Base-by-base conservation (phyloP, 2,888 invertebrate species). In the Pseudanteris insignis region DNA sequence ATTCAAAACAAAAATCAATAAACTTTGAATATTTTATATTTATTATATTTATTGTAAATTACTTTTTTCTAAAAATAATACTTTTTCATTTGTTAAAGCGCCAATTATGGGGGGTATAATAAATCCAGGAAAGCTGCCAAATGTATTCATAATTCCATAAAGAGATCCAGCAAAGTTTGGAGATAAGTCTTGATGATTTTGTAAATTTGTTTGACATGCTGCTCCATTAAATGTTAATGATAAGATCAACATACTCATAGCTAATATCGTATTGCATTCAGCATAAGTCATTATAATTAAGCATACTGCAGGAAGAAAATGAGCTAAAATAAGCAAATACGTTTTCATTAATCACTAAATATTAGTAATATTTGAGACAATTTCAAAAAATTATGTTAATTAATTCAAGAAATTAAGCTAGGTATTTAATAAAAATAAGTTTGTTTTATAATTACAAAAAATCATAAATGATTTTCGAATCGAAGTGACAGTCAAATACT, bases 231-330 rank as follows among this genome's bases (percentile, higher is more conserved):
- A 68, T 0, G 75, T 66, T 10, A 78, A 48, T 1, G 77, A 73
- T 4, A 76, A 7, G 30, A 77, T 72, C 54, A 81, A 63, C 75
- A 80, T 74, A 0, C 67, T 26, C 0, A 79, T 69, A 1, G 79
- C 79, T 1, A 57, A 9, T n/a, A 62, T 21, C 0, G 68, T 51
- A 44, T 79, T 67, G 7, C 79, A 79, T 2, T 73, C 79, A 9
- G 65, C 75, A 14, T 78, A 78, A 0, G 79, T 76, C 72, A 78
- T 74, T 15, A 64, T 33, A 5, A 90, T 74, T 6, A 84, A 67
- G 25, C 80, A 75, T 70, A 84, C 72, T 67, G 87, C 88, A 70
- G 78, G 88, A 64, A 69, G 74, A 2, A 75, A 25, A 33, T 79
- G 79, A 9, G 79, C 78, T 78, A 28, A 41, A 29, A 34, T 25